Percentiles rank a stretch among this genome's conserved stretches.
phyloP scores from a whole-genome alignment of 2,113 vertebrate species.

The Malurus alboscapulatus region DNA sequence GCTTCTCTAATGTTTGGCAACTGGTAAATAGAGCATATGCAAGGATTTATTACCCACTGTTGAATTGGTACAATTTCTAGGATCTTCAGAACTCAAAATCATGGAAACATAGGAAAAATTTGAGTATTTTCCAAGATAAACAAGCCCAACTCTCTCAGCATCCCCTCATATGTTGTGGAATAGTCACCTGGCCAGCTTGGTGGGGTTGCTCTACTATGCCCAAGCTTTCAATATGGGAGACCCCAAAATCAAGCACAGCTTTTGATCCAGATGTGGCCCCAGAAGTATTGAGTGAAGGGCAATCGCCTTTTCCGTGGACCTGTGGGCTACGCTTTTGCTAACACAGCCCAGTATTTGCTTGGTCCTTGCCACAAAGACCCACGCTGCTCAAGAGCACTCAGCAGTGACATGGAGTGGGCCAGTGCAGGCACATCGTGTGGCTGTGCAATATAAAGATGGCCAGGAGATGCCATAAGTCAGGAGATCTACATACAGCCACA shows the following conservation, averaged over 20 bases:
- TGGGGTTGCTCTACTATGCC: not conserved
- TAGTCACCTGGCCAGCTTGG: not conserved
- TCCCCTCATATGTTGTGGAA: fast-evolving
- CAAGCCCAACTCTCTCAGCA: not conserved
- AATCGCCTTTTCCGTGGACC: not conserved
- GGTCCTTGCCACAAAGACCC: not conserved
- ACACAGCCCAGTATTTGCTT: not conserved
- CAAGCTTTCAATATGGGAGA: not conserved
- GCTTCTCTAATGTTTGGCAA: not conserved
- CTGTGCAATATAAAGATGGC: not conserved
- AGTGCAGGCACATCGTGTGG: fast-evolving
- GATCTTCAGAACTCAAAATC: not conserved
- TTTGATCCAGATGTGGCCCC: not conserved
- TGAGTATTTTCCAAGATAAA: not conserved
- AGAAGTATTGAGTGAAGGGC: not conserved
- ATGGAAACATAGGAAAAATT: not conserved
- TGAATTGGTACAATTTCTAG: not conserved
- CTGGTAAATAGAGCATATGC: not conserved
- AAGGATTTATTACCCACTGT: not conserved
- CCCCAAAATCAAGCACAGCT: not conserved
- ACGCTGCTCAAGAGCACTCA: fast-evolving
- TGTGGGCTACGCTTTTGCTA: not conserved
- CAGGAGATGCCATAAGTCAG: not conserved
- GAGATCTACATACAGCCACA: not conserved
- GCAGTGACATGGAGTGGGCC: fast-evolving